These are phyloP conservation scores for Nibea coibor DNA, from an alignment of 2,113 vertebrate genomes.

Conservation along the genomic window DNA sequence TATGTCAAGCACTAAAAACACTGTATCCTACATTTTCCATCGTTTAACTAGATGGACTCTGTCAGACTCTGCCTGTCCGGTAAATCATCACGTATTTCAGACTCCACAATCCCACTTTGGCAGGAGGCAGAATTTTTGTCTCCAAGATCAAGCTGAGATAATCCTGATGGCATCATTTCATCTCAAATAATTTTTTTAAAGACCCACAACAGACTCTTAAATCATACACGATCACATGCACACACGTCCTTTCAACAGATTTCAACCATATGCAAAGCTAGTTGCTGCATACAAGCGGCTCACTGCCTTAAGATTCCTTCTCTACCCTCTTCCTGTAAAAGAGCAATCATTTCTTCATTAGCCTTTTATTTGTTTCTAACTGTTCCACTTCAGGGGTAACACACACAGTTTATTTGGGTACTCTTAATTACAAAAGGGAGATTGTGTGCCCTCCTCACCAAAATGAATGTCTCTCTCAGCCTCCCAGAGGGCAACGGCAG, in stretches of 20 bases:
- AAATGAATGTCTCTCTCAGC: slow-evolving; percentile 77
- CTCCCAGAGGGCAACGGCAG: slow-evolving; percentile 82
- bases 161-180: no score
- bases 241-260: slow-evolving; percentile 25
- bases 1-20: background rate
- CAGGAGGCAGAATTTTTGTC: background rate
- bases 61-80: background rate
- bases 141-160: no score
- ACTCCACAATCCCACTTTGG: background rate
- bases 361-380: slow-evolving; percentile 84
- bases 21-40: background rate
- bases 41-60: background rate
- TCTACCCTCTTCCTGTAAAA: slow-evolving; percentile 67
- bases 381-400: slow-evolving; percentile 83
- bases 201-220: background rate
- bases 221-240: background rate
- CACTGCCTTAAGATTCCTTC: slow-evolving; percentile 51
- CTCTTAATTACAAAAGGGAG: slow-evolving; percentile 88
- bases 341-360: slow-evolving; percentile 89
- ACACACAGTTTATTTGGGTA: slow-evolving; percentile 84
- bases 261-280: slow-evolving; percentile 9
- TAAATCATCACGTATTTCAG: background rate
- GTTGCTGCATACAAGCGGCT: slow-evolving; percentile 28
- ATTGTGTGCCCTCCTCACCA: slow-evolving; percentile 74
- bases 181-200: background rate